These are phyloP conservation scores for Mylabris sibirica DNA, from an alignment of 2,888 invertebrate genomes.

Conservation along the genomic window DNA sequence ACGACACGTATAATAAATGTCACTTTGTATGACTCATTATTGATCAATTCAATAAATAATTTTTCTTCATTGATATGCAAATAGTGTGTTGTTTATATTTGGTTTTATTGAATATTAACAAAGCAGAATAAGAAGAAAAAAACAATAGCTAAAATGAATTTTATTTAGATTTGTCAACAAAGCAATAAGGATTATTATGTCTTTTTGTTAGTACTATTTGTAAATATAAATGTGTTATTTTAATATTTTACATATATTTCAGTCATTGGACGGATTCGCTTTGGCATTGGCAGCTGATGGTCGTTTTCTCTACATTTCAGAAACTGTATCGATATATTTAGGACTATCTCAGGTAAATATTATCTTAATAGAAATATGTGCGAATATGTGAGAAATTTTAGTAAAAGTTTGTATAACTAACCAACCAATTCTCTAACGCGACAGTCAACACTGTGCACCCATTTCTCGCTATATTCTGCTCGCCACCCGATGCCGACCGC, in stretches of 20 bases:
- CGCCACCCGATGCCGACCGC: constrained; percentile 59
- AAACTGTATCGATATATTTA: constrained; percentile 99
- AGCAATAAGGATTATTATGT: background rate
- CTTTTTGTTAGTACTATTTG: background rate
- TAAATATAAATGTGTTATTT: background rate
- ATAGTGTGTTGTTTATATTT: constrained; percentile 5
- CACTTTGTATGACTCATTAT: constrained; percentile 34
- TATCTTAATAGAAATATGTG: constrained; percentile 37
- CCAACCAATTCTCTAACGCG: constrained; percentile 21
- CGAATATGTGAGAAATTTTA: background rate
- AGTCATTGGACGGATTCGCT: constrained; percentile 98
- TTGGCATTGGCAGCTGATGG: constrained; percentile 95
- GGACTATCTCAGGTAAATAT: constrained; percentile 95
- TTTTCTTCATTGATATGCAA: constrained; percentile 22
- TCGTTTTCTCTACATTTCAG: constrained; percentile 98
- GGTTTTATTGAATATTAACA: constrained; percentile 7
- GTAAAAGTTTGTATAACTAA: background rate
- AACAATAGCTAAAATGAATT: background rate
- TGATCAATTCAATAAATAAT: constrained; percentile 18
- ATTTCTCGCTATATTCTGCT: constrained; percentile 35
- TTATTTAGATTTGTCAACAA: background rate
- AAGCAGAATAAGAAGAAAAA: background rate
- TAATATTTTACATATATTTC: constrained; percentile 40
- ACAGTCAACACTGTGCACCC: constrained; percentile 30
- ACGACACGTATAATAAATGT: constrained; percentile 36